Evolutionary conservation across 2,797 vertebrate species (phyloP).

Genomic region (Hydrocynus forskahlii): DNA sequence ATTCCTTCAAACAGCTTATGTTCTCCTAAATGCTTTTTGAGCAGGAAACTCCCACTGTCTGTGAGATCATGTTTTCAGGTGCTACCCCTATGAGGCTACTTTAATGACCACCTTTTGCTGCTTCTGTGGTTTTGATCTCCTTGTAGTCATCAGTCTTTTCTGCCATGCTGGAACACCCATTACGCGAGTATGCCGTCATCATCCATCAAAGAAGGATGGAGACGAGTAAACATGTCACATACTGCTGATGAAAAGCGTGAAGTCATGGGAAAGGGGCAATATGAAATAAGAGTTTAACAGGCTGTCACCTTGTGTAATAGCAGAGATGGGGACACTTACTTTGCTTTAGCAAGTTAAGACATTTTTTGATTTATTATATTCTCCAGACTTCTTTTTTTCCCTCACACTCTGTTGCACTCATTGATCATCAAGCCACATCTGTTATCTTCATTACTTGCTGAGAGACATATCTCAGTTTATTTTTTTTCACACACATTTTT

Average conservation of each 20-base stretch:
- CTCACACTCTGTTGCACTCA: neutral
- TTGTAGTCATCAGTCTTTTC: conserved; percentile 20
- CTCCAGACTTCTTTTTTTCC: neutral
- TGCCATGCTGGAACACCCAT: conserved; percentile 9
- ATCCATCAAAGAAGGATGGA: conserved; percentile 12
- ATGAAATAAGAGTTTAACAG: conserved; percentile 3
- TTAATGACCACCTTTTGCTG: conserved; percentile 8
- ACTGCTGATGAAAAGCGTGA: neutral
- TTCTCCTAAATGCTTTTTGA: neutral
- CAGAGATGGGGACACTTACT: neutral
- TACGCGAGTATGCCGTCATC: conserved; percentile 8
- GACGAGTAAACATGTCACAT: conserved; percentile 6
- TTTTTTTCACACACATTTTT: neutral
- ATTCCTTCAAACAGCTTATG: neutral
- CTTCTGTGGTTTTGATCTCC: neutral
- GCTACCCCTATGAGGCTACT: neutral
- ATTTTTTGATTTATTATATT: neutral
- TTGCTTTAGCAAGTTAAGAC: neutral
- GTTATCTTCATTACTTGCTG: neutral
- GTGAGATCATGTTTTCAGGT: neutral
- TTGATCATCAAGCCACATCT: conserved; percentile 4
- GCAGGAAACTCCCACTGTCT: neutral
- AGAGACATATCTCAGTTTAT: neutral
- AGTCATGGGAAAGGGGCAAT: neutral
- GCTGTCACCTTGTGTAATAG: neutral